Evolutionary conservation across 2,888 invertebrate species (phyloP).

Genomic region (Odontomyia ornata): DNA sequence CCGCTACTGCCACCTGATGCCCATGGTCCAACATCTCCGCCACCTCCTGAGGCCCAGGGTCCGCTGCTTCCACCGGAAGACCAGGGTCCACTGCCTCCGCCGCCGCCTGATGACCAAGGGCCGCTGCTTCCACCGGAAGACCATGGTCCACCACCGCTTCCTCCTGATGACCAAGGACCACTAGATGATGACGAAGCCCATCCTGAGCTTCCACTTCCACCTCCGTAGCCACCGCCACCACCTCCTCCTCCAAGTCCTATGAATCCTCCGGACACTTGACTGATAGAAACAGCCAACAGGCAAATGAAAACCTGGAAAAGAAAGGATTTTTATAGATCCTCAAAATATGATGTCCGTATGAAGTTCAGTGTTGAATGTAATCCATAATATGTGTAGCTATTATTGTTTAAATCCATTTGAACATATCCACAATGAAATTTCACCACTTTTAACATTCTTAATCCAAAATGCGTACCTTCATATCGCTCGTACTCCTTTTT

Average conservation of each 20-base stretch:
- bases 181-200: background rate
- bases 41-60: conserved; percentile 22
- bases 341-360: too few species aligned
- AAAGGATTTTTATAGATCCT: background rate
- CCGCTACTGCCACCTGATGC: conserved; percentile 20
- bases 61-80: conserved; percentile 9
- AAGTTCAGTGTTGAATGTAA: too few species aligned
- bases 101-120: conserved; percentile 10
- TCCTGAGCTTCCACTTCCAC: background rate
- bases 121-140: conserved; percentile 4
- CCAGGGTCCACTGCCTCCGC: conserved; percentile 10
- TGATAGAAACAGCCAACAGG: conserved; percentile 23
- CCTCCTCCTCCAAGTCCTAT: conserved; percentile 19
- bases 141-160: conserved; percentile 10
- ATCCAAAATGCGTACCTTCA: conserved; percentile 34
- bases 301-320: conserved; percentile 32
- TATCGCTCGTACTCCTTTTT: conserved; percentile 7
- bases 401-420: too few species aligned
- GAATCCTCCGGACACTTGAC: conserved; percentile 30
- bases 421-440: background rate
- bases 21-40: conserved; percentile 10
- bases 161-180: background rate
- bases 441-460: background rate
- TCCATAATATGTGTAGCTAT: too few species aligned
- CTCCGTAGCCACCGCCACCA: background rate